Percentiles rank a stretch among this genome's conserved stretches.
These are phyloP conservation scores for Cataglyphis hispanica DNA, from an alignment of 1,140 invertebrate species.

Conservation along the genomic window DNA sequence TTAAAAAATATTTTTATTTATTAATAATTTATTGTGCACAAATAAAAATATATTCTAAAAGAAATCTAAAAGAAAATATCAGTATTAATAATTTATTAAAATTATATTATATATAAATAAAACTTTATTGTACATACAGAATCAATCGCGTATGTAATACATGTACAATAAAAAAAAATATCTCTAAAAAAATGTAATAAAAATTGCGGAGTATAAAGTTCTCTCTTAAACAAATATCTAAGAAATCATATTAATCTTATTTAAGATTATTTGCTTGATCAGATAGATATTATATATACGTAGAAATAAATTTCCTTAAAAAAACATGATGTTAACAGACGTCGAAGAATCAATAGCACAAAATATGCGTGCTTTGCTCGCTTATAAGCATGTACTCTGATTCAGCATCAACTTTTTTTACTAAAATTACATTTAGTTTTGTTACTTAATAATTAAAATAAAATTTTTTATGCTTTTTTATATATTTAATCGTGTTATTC, in stretches of 20 bases:
- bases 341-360: conserved; percentile 78
- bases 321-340: conserved; percentile 13
- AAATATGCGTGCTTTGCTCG: conserved; percentile 51
- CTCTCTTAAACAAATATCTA: not conserved
- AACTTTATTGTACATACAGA: not conserved
- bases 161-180: not conserved
- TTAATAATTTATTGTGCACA: not conserved
- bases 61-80: conserved; percentile 5
- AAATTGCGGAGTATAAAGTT: not conserved
- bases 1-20: not conserved
- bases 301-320: not conserved
- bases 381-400: not conserved
- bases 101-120: not conserved
- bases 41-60: not conserved
- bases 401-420: not conserved
- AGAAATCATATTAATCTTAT: not conserved
- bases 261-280: not conserved
- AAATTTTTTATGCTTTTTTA: not conserved
- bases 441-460: not conserved
- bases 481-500: not conserved
- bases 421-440: not conserved
- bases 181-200: not conserved
- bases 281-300: not conserved
- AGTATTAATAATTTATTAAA: not conserved
- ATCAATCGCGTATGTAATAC: not conserved